Percentiles rank a stretch among this genome's conserved stretches.
Evolutionary conservation across 2,113 vertebrate species (phyloP).

Genomic region (Ameiurus melas): DNA sequence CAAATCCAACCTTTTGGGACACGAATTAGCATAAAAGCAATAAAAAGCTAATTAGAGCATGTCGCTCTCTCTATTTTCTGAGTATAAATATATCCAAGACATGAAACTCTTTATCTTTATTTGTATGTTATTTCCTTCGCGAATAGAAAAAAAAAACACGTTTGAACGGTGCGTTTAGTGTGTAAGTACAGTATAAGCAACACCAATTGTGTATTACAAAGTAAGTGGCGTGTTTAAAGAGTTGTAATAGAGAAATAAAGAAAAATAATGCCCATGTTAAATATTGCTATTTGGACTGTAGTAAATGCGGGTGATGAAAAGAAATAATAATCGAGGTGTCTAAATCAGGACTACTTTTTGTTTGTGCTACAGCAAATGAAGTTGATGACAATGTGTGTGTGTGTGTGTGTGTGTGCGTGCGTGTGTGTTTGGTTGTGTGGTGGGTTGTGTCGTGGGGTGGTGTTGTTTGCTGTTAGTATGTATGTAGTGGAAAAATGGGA

Average conservation of each 20-base stretch:
- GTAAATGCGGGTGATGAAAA: constrained; percentile 4
- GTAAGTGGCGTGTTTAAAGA: constrained; percentile 11
- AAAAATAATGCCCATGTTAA: neutral
- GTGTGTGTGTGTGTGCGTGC: constrained; percentile 4
- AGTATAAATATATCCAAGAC: constrained; percentile 49
- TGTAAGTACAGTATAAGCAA: constrained; percentile 52
- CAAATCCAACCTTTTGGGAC: constrained; percentile 57
- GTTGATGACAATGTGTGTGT: neutral
- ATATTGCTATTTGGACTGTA: neutral
- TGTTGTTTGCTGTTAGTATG: constrained; percentile 24
- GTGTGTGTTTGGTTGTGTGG: constrained; percentile 4
- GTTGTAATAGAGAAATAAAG: neutral
- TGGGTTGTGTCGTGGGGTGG: neutral
- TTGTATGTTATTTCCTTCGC: constrained; percentile 55
- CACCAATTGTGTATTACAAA: neutral
- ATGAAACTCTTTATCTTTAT: constrained; percentile 58
- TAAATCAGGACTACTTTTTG: constrained; percentile 1
- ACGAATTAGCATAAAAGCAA: constrained; percentile 24
- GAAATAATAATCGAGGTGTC: neutral
- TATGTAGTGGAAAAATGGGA: constrained; percentile 34
- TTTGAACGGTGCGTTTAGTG: constrained; percentile 40
- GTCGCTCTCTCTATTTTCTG: constrained; percentile 47
- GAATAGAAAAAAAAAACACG: constrained; percentile 48
- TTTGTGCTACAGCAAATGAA: constrained; percentile 22
- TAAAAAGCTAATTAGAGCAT: constrained; percentile 61